Evolutionary conservation across 2,888 invertebrate species (phyloP).

Genomic region (Ormia ochracea): DNA sequence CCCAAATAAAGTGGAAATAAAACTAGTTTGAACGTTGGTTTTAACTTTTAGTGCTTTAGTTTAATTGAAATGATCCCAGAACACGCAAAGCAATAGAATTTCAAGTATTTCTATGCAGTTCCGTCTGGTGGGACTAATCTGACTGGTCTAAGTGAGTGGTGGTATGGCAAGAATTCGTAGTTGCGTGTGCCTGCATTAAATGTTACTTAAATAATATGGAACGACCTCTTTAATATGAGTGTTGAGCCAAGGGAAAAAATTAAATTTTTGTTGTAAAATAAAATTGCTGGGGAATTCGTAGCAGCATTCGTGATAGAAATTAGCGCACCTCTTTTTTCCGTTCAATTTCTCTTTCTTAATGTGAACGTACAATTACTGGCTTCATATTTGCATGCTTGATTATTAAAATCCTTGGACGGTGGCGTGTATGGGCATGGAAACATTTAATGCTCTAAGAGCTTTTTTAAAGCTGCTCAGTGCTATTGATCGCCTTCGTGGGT

Average conservation of each 20-base stretch:
- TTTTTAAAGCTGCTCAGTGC: background rate
- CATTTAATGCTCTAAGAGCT: background rate
- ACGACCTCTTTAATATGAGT: background rate
- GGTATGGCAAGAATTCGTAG: background rate
- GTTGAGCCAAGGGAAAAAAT: background rate
- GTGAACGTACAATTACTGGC: constrained; percentile 40
- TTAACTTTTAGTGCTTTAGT: constrained; percentile 58
- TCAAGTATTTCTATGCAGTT: constrained; percentile 45
- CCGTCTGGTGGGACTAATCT: background rate
- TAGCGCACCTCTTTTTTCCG: constrained; percentile 39
- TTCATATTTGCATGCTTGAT: constrained; percentile 50
- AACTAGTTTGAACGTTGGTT: constrained; percentile 57
- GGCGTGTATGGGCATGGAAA: too few species aligned
- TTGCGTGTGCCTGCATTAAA: background rate
- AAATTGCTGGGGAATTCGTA: constrained; percentile 9
- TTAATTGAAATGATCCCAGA: constrained; percentile 57
- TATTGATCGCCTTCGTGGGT: background rate
- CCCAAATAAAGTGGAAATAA: constrained; percentile 47
- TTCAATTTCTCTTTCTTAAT: background rate
- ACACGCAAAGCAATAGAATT: constrained; percentile 57
- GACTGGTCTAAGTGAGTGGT: background rate
- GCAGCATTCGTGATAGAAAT: constrained; percentile 47
- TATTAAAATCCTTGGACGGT: constrained; percentile 36
- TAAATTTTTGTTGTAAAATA: background rate
- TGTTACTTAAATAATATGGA: background rate